Base-by-base conservation (phyloP, 2,888 invertebrate genomes). In the Xanthostigma xanthostigma region DNA sequence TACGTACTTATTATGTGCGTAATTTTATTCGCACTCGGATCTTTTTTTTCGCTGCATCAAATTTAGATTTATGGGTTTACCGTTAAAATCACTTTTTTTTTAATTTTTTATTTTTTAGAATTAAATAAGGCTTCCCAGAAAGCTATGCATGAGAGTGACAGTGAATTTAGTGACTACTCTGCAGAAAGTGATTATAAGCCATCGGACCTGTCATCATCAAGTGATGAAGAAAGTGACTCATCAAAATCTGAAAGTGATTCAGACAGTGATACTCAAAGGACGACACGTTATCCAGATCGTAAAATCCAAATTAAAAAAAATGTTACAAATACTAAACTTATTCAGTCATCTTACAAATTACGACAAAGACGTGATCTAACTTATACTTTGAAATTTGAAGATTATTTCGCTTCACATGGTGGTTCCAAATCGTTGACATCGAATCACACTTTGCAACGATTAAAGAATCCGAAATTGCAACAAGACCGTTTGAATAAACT, bases 391-490 rank as follows among this genome's bases (percentile, higher is more conserved):
- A 75, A 79, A 56, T 75, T 81, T 41, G 83, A 83, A 60, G 76
- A 78, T 52, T 83, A 82, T 62, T 84, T 84, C 56, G 72, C 74
- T 55, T 75, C 78, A 62, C 72, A 77, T 63, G 71, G 77, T 12
- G 75, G 70, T 57, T 75, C 71, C 63, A 77, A 77, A 68, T 71
- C 75, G 39, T 64, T 76, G 46, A 89, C 89, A 9, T 90, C 90
- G 9, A 81, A 88, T 65, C 82, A 82, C 58, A 88, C 87, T 0
- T 68, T 90, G 53, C 81, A 81, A 57, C 78, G 81, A 55, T 65
- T 91, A 13, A 80, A 83, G 61, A 84, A 79, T 57, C 77, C 85
- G 36, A 73, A 80, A 45, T 60, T 89, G n/a, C 75, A 77, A 33
- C 78, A 81, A 52, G 77, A 79, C 59, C 72, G 79, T 49, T 63